These are phyloP conservation scores for Brachylomia viminalis DNA, from an alignment of 2,888 invertebrate genomes.

Conservation along the genomic window DNA sequence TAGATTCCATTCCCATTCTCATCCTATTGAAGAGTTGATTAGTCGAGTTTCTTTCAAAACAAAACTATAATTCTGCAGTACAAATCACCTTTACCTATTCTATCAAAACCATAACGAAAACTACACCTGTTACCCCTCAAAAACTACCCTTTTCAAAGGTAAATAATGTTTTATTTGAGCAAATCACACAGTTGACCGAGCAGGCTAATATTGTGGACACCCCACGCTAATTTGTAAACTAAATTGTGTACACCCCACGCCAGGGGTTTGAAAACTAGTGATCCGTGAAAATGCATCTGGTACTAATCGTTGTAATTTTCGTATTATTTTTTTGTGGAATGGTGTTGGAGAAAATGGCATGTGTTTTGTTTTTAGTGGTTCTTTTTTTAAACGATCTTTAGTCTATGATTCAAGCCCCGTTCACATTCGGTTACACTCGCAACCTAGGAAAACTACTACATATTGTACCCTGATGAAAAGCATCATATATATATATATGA, in stretches of 20 bases:
- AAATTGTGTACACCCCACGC: constrained; percentile 54
- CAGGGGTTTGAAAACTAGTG: constrained; percentile 39
- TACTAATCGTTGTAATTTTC: constrained; percentile 27
- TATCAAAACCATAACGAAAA: constrained; percentile 3
- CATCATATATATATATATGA: no score
- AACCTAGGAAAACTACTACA: background rate
- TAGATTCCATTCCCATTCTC: no score
- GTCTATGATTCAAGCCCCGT: background rate
- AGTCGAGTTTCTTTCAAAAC: no score
- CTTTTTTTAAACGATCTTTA: background rate
- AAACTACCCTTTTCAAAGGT: constrained; percentile 21
- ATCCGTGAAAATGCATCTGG: constrained; percentile 67
- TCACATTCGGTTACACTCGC: background rate
- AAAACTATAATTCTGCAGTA: background rate
- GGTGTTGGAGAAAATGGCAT: background rate
- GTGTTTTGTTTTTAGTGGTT: background rate
- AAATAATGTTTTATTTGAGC: constrained; percentile 53
- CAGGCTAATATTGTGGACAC: constrained; percentile 54
- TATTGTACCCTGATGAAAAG: background rate
- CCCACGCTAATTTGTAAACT: constrained; percentile 61
- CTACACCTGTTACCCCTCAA: constrained; percentile 40
- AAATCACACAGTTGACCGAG: constrained; percentile 65
- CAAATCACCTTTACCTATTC: background rate
- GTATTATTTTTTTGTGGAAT: background rate
- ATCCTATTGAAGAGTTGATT: no score